Conservation (phyloP, 1,140 invertebrate genomes). For the Meloidogyne hapla region DNA sequence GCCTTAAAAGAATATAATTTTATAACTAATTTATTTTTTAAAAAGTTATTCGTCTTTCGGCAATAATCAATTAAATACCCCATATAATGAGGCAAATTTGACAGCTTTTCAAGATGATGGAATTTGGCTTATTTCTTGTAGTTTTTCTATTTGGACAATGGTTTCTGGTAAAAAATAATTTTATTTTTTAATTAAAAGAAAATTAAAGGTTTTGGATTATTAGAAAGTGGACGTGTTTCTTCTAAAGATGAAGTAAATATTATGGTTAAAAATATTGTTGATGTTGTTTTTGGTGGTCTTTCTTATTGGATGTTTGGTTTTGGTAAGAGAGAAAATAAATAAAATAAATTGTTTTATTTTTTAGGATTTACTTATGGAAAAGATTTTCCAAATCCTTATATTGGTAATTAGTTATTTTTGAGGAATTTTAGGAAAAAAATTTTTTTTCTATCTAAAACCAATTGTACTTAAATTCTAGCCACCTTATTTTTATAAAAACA, state of each 20-base stretch:
- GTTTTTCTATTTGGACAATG: constrained; percentile 95
- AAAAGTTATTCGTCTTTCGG: not conserved
- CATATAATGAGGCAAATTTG: not conserved
- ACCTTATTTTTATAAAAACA: too few species aligned
- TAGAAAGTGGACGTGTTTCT: constrained; percentile 86
- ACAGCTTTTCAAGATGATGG: constrained; percentile 74
- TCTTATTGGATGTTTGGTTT: constrained; percentile 94
- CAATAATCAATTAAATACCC: not conserved
- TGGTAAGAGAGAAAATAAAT: constrained; percentile 61
- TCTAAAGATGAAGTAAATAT: constrained; percentile 92
- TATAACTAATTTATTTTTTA: too few species aligned
- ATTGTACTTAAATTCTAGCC: too few species aligned
- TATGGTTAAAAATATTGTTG: constrained; percentile 76
- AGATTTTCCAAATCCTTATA: constrained; percentile 73
- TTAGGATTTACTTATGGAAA: constrained; percentile 78
- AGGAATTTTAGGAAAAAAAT: not conserved
- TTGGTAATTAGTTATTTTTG: constrained; percentile 62
- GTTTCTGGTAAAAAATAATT: constrained; percentile 75
- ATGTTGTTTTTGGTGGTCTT: constrained; percentile 84
- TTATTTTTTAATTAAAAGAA: not conserved
- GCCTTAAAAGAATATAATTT: too few species aligned
- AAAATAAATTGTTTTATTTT: not conserved
- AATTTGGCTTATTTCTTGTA: constrained; percentile 85
- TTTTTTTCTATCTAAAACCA: too few species aligned
- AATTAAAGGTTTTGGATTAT: constrained; percentile 78